Evolutionary conservation across 2,113 vertebrate species (phyloP), one percentile per base, ranked within the genome.

Genomic region (Caloenas nicobarica): DNA sequence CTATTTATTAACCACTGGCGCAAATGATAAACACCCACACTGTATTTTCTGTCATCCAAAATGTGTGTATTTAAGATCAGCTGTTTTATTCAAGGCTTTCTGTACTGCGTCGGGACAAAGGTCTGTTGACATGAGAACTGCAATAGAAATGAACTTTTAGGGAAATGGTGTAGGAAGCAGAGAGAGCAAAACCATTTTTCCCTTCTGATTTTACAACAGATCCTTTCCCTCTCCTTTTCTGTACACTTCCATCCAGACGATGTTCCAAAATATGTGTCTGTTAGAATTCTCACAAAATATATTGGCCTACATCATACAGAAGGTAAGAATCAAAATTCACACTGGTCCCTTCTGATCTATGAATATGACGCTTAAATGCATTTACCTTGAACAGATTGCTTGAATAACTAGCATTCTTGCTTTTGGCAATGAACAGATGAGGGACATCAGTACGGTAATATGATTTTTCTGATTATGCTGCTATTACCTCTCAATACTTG

Each of bases 401-500:
- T 56, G n/a, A 46, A 91, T 89, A 58, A n/a, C 17, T 33, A 24
- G 13, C 61, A 18, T 40, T 88, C 28, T 57, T 6, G 76, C 51
- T 33, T 56, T 80, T 51, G 74, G n/a, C 29, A 58, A n/a, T n/a
- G 34, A 65, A 61, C 33, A 66, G 18, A n/a, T 70, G 33, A 89
- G 48, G 73, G 34, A 36, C 36, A 81, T 85, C 57, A 88, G 84
- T 57, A 76, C 66, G 18, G 51, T 64, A 62, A 90, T 72, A 66
- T 34, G 54, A 15, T 58, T 83, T 51, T 80, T 80, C 40, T 86
- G 66, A 89, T 81, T 93, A 81, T 64, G 19, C 38, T 76, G 23
- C 51, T 81, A 57, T 94, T 96, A 92, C 50, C 51, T 91, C 26
- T 91, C 81, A 84, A 70, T 86, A 82, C 33, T 65, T 89, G 81